A percentile compares a stretch with the other conserved stretches of the same genome.
phyloP scores from a whole-genome alignment of 2,113 vertebrate genomes.

The Mus pahari region DNA sequence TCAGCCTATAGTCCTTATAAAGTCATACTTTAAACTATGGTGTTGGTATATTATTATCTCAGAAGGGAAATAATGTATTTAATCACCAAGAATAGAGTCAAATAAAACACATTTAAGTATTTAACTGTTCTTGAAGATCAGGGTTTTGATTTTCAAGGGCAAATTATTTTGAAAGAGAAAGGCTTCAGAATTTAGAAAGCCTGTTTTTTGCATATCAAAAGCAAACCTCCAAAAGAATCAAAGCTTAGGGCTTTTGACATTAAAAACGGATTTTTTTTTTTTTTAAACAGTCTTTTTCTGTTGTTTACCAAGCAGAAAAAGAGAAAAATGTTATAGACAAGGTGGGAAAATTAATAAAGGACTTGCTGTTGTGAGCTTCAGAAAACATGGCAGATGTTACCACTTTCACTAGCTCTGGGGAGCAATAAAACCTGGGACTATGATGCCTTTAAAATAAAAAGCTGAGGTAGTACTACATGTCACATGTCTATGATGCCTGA shows the following conservation, averaged over 20 bases:
- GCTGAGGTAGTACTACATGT: background rate
- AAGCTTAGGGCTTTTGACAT: constrained; percentile 35
- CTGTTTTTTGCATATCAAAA: constrained; percentile 73
- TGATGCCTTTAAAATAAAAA: background rate
- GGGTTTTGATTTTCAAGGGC: constrained; percentile 69
- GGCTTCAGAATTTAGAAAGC: constrained; percentile 72
- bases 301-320: constrained; percentile 48
- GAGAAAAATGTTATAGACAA: background rate
- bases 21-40: background rate
- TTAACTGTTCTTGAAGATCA: constrained; percentile 56
- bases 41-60: background rate
- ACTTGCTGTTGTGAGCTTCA: background rate
- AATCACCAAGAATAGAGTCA: constrained; percentile 21
- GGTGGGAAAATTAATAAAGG: background rate
- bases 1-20: background rate
- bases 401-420: background rate
- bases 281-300: background rate
- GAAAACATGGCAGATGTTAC: background rate
- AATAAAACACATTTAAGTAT: constrained; percentile 48
- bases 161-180: constrained; percentile 77
- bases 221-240: constrained; percentile 56
- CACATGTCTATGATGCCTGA: background rate
- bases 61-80: background rate
- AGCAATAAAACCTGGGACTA: background rate
- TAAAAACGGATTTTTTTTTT: background rate